Evolutionary conservation across 1,140 invertebrate genomes (phyloP), one percentile per base, ranked within the genome.

Genomic region (Euglossa dilemma): DNA sequence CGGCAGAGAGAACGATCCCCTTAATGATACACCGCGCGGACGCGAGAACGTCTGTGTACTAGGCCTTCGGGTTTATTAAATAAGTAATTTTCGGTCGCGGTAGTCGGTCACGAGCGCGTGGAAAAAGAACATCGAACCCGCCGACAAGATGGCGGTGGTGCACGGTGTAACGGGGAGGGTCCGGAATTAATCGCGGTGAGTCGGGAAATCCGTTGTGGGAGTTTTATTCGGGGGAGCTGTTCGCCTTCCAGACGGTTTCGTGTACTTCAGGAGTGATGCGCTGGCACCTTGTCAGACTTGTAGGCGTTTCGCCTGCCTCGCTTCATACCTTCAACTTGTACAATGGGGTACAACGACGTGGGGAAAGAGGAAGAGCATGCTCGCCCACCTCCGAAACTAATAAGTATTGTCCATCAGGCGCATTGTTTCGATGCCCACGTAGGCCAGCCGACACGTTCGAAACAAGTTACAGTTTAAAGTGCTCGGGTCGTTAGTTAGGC

Each of bases 321-420:
- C 88, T 88, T 90, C 85, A 85, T 89, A 83, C 84, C 85, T 90
- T 90, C 85, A 87, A 84, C 86, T 83, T 87, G 76, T 91, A 91
- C 91, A 91, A 91, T 91, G 87, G 82, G 74, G 81, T 87, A 91
- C 87, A 85, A 83, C 83, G 57, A 52, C 73, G 74, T 23, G 69
- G 67, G 64, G 83, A 89, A 87, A 78, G 86, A 89, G 84, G 72
- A 83, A 89, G 90, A 84, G 61, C 75, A 82, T 70, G 81, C 74
- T 90, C 91, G 90, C 92, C 91, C 91, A 92, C 91, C 87, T 86
- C 75, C 81, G 74, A 90, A 91, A 91, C 90, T 92, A 92, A 92
- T 92, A 92, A 92, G 91, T 92, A 91, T 92, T 91, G 92, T 92
- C 90, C 91, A 85, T 90, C 91, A 85, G 84, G 61, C 82, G 90